phyloP scores from a whole-genome alignment of 2,797 vertebrate genomes.

The Menidia menidia region DNA sequence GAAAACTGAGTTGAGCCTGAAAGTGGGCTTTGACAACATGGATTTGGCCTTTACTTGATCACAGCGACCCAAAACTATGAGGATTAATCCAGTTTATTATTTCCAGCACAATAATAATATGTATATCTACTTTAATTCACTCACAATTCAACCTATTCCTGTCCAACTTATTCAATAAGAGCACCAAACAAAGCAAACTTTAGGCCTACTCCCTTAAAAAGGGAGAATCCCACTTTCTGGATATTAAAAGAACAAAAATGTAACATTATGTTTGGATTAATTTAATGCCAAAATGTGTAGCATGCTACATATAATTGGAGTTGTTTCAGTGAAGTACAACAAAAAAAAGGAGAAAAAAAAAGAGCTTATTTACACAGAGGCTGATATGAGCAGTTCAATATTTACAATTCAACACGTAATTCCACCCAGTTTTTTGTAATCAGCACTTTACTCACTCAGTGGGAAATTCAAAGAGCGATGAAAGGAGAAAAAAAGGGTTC shows the following conservation, averaged over 20 bases:
- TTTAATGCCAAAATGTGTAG: constrained; percentile 64
- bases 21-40: constrained; percentile 11
- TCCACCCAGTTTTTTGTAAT: constrained; percentile 26
- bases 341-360: neutral
- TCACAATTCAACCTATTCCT: too few relatives aligned
- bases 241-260: neutral
- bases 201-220: too few relatives aligned
- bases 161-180: too few relatives aligned
- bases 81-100: too few relatives aligned
- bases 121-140: too few relatives aligned
- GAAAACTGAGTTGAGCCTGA: constrained; percentile 14
- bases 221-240: neutral
- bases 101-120: too few relatives aligned
- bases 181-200: too few relatives aligned
- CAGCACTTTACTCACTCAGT: neutral
- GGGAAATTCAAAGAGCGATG: constrained; percentile 7
- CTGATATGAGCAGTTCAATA: constrained; percentile 20
- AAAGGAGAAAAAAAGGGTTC: constrained; percentile 1
- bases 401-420: constrained; percentile 28
- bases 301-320: constrained; percentile 27
- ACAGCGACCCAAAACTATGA: too few relatives aligned
- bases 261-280: constrained; percentile 27
- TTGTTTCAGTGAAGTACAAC: constrained; percentile 15
- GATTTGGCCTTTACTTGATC: neutral
- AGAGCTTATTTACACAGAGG: constrained; percentile 36